Conservation (phyloP, 2,797 vertebrate species). For the Phalloptychus januarius region DNA sequence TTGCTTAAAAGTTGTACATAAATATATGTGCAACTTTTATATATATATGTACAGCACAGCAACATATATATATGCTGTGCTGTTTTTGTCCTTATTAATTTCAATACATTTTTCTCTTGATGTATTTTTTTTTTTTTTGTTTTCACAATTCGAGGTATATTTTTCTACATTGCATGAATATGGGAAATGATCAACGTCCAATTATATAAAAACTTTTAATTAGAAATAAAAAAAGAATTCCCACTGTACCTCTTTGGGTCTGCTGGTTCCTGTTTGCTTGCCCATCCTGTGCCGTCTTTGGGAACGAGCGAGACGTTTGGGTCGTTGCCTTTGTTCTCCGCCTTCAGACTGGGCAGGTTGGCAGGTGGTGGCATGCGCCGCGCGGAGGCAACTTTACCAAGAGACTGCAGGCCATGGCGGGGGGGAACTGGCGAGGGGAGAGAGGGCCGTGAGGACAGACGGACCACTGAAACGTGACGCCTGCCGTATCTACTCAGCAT, state of each 20-base stretch:
- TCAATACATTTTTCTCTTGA: too few relatives aligned
- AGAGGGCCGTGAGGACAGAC: constrained; percentile 47
- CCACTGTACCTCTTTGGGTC: constrained; percentile 90
- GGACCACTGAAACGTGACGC: constrained; percentile 54
- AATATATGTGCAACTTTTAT: too few relatives aligned
- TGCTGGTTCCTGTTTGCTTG: constrained; percentile 95
- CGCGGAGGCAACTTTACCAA: constrained; percentile 97
- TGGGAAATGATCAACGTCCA: too few relatives aligned
- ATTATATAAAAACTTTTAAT: too few relatives aligned
- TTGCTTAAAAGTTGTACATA: too few relatives aligned
- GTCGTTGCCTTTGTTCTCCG: constrained; percentile 99
- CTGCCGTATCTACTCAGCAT: constrained; percentile 19
- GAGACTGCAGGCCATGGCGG: constrained; percentile 98
- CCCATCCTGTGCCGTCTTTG: constrained; percentile 99
- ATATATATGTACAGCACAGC: too few relatives aligned
- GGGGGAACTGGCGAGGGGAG: constrained; percentile 83
- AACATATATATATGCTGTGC: too few relatives aligned
- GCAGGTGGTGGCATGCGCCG: constrained; percentile 98
- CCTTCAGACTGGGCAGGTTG: constrained; percentile 97
- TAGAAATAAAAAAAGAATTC: too few relatives aligned
- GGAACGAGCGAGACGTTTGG: constrained; percentile 96
- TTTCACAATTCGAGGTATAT: too few relatives aligned
- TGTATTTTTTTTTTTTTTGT: too few relatives aligned
- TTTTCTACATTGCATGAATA: too few relatives aligned
- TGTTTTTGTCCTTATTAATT: too few relatives aligned